Evolutionary conservation across 2,888 invertebrate species (phyloP), one percentile per base, ranked within the genome.

Genomic region (Sinhomidia bicolor): DNA sequence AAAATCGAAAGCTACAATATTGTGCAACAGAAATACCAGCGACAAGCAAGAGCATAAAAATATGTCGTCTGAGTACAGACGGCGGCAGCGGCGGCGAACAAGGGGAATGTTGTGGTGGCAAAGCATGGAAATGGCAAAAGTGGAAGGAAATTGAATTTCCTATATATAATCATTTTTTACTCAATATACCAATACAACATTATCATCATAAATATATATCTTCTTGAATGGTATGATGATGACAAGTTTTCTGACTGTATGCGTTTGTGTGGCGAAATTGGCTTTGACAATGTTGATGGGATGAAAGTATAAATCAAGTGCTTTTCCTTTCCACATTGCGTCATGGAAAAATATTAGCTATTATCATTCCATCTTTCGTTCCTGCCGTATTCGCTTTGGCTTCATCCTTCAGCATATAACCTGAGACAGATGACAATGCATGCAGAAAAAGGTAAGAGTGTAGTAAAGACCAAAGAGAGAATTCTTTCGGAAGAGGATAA

Each of bases 121-220:
- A 6, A 36, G 7, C 7, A 36, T 36, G 36, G 36, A n/a, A n/a
- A n/a, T 71, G 41, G 68, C 65, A 65, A 5, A 36, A 17, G 14
- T 41, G 44, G 44, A 41, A 51, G 85, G 85, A 85, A 78, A 85
- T 85, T 85, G 65, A 85, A 85, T 85, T 85, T 85, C 76, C 60
- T 65, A 32, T 68, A 32, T 65, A 32, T 68, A 32, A 14, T 26
- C 65, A 85, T 41, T 84, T 82, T 26, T 57, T 62, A 54, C 57
- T 54, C 57, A 41, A 68, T 82, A 36, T 26, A 76, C 32, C n/a
- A n/a, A n/a, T n/a, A n/a, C n/a, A n/a, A n/a, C n/a, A n/a, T 29
- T 65, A 4, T 65, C 9, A 65, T 29, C 60, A 9, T 60, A 6
- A 57, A 17, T n/a, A 17, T n/a, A 57, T n/a, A 17, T n/a, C 5